Conservation (phyloP, 2,888 invertebrate genomes). For the Mylabris sibirica region DNA sequence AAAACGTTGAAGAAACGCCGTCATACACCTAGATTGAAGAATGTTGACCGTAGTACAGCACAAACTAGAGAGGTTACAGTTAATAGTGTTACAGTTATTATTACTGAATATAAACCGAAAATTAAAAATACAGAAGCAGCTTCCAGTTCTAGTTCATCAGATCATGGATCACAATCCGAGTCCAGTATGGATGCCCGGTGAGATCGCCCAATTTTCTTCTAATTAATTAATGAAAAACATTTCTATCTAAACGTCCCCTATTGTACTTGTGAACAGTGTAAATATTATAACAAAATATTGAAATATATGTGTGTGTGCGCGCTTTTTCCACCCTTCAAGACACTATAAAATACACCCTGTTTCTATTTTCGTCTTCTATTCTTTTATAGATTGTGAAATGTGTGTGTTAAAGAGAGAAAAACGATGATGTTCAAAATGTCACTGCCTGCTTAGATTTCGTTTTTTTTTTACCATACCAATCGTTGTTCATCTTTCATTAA, state of each 20-base stretch:
- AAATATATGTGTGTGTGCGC: conserved; percentile 3
- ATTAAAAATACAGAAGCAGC: conserved; percentile 57
- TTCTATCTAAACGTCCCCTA: not conserved
- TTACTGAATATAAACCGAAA: conserved; percentile 94
- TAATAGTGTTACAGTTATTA: conserved; percentile 95
- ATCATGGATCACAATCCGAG: conserved; percentile 61
- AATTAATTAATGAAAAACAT: conserved; percentile 11
- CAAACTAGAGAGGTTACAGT: conserved; percentile 96
- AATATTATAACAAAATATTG: not conserved
- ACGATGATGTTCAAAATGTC: conserved; percentile 21
- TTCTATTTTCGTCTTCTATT: not conserved
- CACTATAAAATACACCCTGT: conserved; percentile 1
- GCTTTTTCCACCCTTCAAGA: conserved; percentile 15
- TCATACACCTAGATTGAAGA: conserved; percentile 85
- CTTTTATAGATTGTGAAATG: not conserved
- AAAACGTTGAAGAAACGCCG: conserved; percentile 57
- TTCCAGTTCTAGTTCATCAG: conserved; percentile 59
- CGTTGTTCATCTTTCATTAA: conserved; percentile 25
- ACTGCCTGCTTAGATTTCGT: conserved; percentile 26
- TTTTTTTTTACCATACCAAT: conserved; percentile 19
- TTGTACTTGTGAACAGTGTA: conserved; percentile 6
- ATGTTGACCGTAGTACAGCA: conserved; percentile 91
- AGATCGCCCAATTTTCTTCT: conserved; percentile 33
- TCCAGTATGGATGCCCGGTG: conserved; percentile 62
- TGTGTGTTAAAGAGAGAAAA: not conserved